phyloP scores from a whole-genome alignment of 2,888 invertebrate species.

The Folsomia candida region DNA sequence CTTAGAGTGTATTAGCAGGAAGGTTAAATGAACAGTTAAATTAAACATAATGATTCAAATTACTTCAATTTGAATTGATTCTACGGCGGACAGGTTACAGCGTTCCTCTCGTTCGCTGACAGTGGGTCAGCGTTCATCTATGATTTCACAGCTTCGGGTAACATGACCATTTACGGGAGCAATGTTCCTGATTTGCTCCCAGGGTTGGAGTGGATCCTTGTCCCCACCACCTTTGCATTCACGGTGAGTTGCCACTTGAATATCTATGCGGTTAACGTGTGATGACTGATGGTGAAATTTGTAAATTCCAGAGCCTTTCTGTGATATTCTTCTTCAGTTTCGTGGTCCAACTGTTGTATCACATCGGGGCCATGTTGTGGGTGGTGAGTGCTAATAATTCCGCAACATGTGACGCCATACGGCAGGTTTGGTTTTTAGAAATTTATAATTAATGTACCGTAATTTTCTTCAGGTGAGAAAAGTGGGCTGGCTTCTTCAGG shows the following conservation, averaged over 20 bases:
- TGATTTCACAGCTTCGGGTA: constrained; percentile 58
- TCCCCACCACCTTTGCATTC: constrained; percentile 75
- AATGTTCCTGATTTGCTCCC: background rate
- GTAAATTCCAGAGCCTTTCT: constrained; percentile 67
- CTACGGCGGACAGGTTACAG: constrained; percentile 67
- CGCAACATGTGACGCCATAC: no score
- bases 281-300: no score
- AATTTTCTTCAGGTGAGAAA: constrained; percentile 55
- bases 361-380: constrained; percentile 83
- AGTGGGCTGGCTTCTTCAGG: constrained; percentile 66
- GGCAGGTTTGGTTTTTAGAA: no score
- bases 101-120: constrained; percentile 75
- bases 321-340: constrained; percentile 94
- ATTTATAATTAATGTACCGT: no score
- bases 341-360: constrained; percentile 82
- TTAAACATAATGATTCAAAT: constrained; percentile 1
- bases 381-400: no score
- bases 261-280: no score
- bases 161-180: constrained; percentile 2
- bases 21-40: constrained; percentile 26
- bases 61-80: background rate
- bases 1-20: constrained; percentile 65
- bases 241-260: no score
- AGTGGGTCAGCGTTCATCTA: constrained; percentile 83
- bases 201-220: constrained; percentile 17